phyloP scores from a whole-genome alignment of 2,888 invertebrate genomes.

The Tachina grossa region DNA sequence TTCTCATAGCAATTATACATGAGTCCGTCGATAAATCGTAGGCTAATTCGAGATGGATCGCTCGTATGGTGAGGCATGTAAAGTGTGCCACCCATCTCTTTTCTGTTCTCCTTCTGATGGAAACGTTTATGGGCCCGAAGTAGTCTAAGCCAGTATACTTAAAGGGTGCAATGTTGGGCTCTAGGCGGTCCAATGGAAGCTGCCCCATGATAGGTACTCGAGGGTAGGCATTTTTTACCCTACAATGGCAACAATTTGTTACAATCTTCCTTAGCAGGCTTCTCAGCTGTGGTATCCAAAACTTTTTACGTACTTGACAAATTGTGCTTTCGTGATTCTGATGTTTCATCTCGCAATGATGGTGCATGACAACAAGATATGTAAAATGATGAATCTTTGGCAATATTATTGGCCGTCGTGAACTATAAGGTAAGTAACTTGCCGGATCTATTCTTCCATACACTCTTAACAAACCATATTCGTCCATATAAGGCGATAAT shows the following conservation, averaged over 20 bases:
- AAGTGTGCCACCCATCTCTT: neutral
- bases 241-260: neutral
- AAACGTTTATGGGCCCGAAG: constrained; percentile 38
- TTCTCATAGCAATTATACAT: too few relatives aligned
- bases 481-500: constrained; percentile 3
- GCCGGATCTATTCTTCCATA: constrained; percentile 28
- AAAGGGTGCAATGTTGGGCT: constrained; percentile 19
- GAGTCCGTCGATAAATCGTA: too few relatives aligned
- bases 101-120: constrained; percentile 24
- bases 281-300: too few relatives aligned
- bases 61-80: too few relatives aligned
- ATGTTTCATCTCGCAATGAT: constrained; percentile 12
- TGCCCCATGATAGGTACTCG: neutral
- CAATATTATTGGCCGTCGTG: constrained; percentile 12
- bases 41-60: too few relatives aligned
- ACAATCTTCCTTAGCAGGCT: neutral
- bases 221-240: too few relatives aligned
- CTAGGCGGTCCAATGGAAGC: constrained; percentile 22
- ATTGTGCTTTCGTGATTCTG: neutral
- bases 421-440: constrained; percentile 12
- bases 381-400: constrained; percentile 4
- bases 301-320: constrained; percentile 29
- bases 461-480: constrained; percentile 8
- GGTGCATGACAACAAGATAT: neutral
- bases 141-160: constrained; percentile 41